phyloP scores from a whole-genome alignment of 2,113 vertebrate species.

The Indicator indicator region DNA sequence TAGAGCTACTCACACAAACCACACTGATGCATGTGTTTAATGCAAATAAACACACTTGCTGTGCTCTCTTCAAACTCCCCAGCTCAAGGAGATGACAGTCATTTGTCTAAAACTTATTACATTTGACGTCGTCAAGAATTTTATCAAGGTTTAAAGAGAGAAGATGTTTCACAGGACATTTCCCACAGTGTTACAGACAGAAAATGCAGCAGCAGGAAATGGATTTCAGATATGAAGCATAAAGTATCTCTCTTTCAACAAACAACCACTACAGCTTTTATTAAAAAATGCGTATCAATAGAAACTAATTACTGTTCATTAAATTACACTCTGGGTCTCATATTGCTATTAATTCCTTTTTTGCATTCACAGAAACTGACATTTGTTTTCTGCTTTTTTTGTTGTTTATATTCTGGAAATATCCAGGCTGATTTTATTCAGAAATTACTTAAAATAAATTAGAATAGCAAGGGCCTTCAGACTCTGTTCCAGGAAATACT shows the following conservation, averaged over 20 bases:
- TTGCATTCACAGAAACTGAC: not conserved
- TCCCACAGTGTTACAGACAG: not conserved
- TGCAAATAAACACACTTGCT: constrained; percentile 54
- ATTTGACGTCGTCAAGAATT: constrained; percentile 40
- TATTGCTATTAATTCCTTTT: constrained; percentile 7
- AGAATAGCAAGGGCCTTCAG: constrained; percentile 22
- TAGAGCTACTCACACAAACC: not conserved
- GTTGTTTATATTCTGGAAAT: not conserved
- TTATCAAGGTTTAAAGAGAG: constrained; percentile 52
- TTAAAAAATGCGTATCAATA: constrained; percentile 19
- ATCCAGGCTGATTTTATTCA: constrained; percentile 16
- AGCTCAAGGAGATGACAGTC: constrained; percentile 41
- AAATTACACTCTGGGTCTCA: not conserved
- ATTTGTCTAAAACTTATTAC: constrained; percentile 55
- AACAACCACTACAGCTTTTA: constrained; percentile 29
- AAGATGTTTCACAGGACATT: constrained; percentile 43
- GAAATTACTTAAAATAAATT: not conserved
- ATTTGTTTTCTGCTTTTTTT: not conserved
- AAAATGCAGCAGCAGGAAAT: constrained; percentile 49
- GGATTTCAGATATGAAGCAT: constrained; percentile 17
- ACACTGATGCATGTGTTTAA: not conserved
- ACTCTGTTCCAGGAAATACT: constrained; percentile 31
- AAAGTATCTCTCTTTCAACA: constrained; percentile 36
- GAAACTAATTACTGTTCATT: constrained; percentile 48
- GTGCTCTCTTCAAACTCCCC: constrained; percentile 23